Percentiles rank a stretch among this genome's conserved stretches.
These are phyloP conservation scores for Lepidostoma basale DNA, from an alignment of 1,140 invertebrate species.

Conservation along the genomic window DNA sequence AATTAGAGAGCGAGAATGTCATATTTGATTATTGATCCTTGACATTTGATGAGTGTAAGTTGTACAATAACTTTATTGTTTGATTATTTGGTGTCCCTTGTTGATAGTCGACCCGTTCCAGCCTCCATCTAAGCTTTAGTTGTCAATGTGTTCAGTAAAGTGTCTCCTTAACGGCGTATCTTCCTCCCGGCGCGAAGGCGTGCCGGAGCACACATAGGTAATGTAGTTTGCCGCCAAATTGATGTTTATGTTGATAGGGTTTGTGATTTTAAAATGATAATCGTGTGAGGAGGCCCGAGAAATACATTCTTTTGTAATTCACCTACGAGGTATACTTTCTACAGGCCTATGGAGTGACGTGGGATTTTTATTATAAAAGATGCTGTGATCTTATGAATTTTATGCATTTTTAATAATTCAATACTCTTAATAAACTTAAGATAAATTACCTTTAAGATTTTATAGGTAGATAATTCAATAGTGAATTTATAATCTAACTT, in stretches of 20 bases:
- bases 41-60: conserved; percentile 17
- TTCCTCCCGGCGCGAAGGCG: too few species aligned
- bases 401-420: conserved; percentile 25
- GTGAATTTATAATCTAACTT: not conserved
- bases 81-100: conserved; percentile 14
- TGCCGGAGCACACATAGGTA: too few species aligned
- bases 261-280: conserved; percentile 21
- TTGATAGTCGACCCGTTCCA: too few species aligned
- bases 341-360: conserved; percentile 2
- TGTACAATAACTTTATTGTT: not conserved
- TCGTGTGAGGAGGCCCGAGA: too few species aligned
- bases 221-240: conserved; percentile 29
- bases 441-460: conserved; percentile 17
- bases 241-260: conserved; percentile 34
- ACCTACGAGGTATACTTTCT: too few species aligned
- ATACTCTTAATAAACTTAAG: conserved; percentile 23
- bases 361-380: conserved; percentile 6
- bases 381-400: conserved; percentile 32
- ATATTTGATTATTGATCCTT: conserved; percentile 18
- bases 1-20: conserved; percentile 36
- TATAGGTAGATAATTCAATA: not conserved
- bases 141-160: too few species aligned
- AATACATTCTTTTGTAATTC: too few species aligned
- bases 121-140: too few species aligned
- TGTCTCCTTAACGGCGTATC: too few species aligned